Conservation (phyloP, 2,797 vertebrate species). For the Hipposideros larvatus region DNA sequence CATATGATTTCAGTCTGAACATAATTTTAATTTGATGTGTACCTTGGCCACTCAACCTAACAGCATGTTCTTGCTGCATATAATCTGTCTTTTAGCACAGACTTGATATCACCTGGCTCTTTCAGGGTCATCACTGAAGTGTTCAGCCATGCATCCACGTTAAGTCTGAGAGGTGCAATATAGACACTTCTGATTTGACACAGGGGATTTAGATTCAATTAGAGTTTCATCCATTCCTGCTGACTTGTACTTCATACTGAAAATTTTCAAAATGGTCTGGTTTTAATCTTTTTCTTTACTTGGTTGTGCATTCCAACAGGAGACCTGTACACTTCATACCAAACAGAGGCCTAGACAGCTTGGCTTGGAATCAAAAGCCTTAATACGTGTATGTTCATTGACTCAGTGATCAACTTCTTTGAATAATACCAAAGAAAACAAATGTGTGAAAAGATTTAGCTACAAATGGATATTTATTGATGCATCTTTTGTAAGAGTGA, state of each 20-base stretch:
- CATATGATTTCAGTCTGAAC: neutral
- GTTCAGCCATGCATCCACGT: neutral
- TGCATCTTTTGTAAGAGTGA: neutral
- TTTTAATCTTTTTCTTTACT: constrained; percentile 53
- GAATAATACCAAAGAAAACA: constrained; percentile 19
- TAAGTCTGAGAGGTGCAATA: neutral
- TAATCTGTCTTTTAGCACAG: constrained; percentile 31
- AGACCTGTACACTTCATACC: neutral
- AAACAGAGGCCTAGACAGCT: neutral
- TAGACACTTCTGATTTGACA: neutral
- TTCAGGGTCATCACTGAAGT: neutral
- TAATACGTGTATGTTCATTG: neutral
- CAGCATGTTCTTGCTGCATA: neutral
- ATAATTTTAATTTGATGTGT: constrained; percentile 11
- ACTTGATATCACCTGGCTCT: neutral
- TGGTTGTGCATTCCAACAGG: neutral
- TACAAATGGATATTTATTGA: neutral
- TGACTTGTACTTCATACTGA: constrained; percentile 1
- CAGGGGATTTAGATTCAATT: neutral
- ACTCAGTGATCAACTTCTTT: neutral
- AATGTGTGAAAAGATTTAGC: constrained; percentile 4
- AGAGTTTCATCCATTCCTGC: neutral
- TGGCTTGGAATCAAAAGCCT: neutral
- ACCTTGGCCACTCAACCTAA: constrained; percentile 15
- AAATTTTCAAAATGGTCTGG: neutral